Evolutionary conservation across 1,140 invertebrate species (phyloP).

Genomic region (Cherax destructor): DNA sequence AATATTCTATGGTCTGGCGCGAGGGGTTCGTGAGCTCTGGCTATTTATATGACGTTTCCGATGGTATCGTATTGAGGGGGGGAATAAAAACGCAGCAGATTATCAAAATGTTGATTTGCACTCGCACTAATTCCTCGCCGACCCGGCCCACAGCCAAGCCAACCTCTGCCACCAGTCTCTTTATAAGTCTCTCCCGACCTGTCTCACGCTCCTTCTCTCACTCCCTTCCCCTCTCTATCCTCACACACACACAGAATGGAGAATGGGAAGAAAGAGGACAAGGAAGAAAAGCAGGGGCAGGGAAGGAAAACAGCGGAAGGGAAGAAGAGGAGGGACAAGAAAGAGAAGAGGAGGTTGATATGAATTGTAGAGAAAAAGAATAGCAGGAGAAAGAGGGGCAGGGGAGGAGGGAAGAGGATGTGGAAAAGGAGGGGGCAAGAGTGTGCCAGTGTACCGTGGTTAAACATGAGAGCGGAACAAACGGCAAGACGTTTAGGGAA

Average conservation of each 20-base stretch:
- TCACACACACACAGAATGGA: background rate
- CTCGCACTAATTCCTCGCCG: too few species aligned
- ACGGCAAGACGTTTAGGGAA: too few species aligned
- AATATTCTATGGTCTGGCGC: background rate
- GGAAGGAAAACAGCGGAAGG: too few species aligned
- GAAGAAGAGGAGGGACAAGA: background rate
- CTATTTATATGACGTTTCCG: background rate
- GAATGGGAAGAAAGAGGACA: background rate
- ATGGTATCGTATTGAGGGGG: too few species aligned
- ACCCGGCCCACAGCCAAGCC: too few species aligned
- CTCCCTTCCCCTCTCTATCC: background rate
- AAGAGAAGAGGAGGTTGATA: background rate
- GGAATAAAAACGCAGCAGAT: too few species aligned
- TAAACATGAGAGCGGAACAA: too few species aligned
- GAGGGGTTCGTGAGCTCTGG: background rate
- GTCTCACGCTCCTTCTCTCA: background rate
- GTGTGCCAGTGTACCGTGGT: background rate
- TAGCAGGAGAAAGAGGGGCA: too few species aligned
- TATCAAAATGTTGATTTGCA: too few species aligned
- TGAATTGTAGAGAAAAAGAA: background rate
- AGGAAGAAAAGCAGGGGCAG: too few species aligned
- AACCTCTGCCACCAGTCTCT: too few species aligned
- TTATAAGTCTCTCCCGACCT: background rate
- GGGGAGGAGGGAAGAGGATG: background rate
- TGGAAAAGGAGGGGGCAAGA: background rate